Evolutionary conservation across 2,113 vertebrate genomes (phyloP), one percentile per base, ranked within the genome.

Genomic region (Brachyistius frenatus): DNA sequence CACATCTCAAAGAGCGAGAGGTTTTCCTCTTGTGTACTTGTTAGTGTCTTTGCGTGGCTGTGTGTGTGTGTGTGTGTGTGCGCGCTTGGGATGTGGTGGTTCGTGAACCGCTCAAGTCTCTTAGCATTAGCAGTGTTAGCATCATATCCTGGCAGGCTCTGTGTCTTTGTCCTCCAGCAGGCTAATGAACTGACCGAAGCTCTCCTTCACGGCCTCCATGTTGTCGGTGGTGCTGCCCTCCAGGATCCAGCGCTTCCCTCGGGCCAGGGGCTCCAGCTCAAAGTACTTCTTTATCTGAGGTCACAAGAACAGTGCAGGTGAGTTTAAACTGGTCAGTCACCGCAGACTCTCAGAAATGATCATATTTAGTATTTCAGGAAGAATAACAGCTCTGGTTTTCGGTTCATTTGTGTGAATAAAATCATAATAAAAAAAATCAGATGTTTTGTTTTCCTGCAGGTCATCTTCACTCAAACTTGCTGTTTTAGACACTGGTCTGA

Each of bases 261-360:
- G 92, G 60, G 97, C 97, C 90, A 98, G 95, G 3, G 97, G 98
- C 92, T 99, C 97, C 93, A 99, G 95, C 95, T 99, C 98, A 87
- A 99, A 98, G 89, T 98, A 98, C 83, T 99, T 99, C 93, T 97
- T 98, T 66, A 99, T 95, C 98, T 99, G 89, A 7, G n/a, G 13
- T 3, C 56, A 70, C 72, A 79, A 70, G 76, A 16, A 54, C 49
- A 78, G 11, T 6, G 13, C 14, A 9, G 54, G 44, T 67, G 16
- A 61, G 66, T 55, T 41, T 16, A 52, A 69, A 53, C n/a, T 3
- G 33, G 41, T 55, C 35, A 60, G 31, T 15, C 23, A 33, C 36
- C 54, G 7, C 23, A 47, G 49, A 41, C 37, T 4, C 14, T 44
- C 30, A 75, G 15, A 46, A 30, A 41, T 35, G 3, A 66, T 66